Evolutionary conservation across 2,113 vertebrate genomes (phyloP).

Genomic region (Regulus satrapa): DNA sequence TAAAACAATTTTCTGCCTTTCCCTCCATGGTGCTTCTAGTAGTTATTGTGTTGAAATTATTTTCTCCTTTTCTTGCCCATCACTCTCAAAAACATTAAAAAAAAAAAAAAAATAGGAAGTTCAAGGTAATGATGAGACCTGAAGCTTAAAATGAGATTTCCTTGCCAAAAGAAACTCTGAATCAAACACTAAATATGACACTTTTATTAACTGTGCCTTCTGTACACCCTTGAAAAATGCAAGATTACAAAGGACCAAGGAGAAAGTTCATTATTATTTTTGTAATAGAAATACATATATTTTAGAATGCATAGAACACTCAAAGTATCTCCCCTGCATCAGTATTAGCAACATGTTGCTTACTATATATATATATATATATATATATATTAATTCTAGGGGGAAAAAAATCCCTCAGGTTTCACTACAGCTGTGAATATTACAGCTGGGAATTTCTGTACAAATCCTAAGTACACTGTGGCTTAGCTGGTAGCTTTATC

Average conservation of each 20-base stretch:
- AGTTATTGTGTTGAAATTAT: accelerated
- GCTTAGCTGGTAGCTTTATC: neutral
- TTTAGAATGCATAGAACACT: neutral
- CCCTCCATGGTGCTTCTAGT: neutral
- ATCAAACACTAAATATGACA: accelerated
- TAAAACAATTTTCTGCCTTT: neutral
- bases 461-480: accelerated
- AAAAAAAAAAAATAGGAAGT: neutral
- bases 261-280: neutral
- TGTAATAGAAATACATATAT: neutral
- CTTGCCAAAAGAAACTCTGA: neutral
- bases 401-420: accelerated
- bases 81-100: neutral
- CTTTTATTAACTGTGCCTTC: neutral
- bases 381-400: no score
- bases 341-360: accelerated
- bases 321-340: neutral
- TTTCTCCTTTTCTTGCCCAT: neutral
- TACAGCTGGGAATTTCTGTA: neutral
- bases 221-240: accelerated
- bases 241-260: neutral
- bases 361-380: no score
- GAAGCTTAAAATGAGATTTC: neutral
- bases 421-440: neutral
- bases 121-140: neutral